A percentile compares a stretch with the other conserved stretches of the same genome.
These are phyloP conservation scores for Aeoliscus strigatus DNA, from an alignment of 2,797 vertebrate genomes.

Conservation along the genomic window DNA sequence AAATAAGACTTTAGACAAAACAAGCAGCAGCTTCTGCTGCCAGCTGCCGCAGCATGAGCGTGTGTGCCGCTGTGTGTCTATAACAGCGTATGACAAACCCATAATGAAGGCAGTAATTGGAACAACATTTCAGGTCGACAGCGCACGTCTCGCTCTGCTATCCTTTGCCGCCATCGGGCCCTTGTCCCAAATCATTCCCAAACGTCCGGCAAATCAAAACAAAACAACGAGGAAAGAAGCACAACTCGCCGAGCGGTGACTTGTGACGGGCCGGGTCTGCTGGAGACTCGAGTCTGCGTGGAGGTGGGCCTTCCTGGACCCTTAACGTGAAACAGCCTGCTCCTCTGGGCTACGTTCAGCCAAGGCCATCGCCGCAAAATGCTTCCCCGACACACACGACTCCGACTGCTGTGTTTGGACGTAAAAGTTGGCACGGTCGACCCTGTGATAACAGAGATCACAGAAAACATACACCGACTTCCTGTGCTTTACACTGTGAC, in stretches of 20 bases:
- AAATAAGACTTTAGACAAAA: constrained; percentile 61
- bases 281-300: constrained; percentile 56
- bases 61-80: constrained; percentile 55
- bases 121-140: constrained; percentile 73
- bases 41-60: constrained; percentile 68
- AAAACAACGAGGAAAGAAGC: constrained; percentile 62
- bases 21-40: constrained; percentile 54
- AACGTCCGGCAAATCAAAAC: constrained; percentile 75
- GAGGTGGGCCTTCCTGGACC: constrained; percentile 44
- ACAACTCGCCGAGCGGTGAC: constrained; percentile 68
- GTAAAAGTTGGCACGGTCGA: constrained; percentile 30
- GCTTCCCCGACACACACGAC: constrained; percentile 30
- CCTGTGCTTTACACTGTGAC: constrained; percentile 17
- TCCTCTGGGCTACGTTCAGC: constrained; percentile 45
- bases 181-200: constrained; percentile 76
- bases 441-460: constrained; percentile 11
- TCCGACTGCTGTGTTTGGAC: constrained; percentile 41
- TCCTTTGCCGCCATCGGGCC: constrained; percentile 67
- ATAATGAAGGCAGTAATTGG: constrained; percentile 78
- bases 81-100: constrained; percentile 69
- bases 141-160: constrained; percentile 57
- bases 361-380: constrained; percentile 19
- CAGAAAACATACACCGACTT: constrained; percentile 3
- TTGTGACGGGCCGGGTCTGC: constrained; percentile 69
- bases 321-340: constrained; percentile 64